Conservation (phyloP, 1,140 invertebrate species). For the Trichonephila inaurata region DNA sequence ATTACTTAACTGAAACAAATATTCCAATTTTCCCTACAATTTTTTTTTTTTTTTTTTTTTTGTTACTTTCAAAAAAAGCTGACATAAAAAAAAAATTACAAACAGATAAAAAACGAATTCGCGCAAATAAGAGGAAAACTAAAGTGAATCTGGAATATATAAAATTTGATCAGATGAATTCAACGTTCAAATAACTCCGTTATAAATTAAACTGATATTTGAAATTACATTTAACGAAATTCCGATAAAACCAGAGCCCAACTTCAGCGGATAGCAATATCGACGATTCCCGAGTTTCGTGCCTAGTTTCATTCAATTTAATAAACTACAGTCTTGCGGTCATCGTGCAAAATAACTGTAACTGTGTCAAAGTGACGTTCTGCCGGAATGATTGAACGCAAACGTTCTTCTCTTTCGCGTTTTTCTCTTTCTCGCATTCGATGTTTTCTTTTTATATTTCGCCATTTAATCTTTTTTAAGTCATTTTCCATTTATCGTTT, state of each 20-base stretch:
- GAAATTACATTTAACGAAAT: constrained; percentile 2
- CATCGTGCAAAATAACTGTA: constrained; percentile 44
- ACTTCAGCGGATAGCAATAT: background rate
- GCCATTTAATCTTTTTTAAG: constrained; percentile 70
- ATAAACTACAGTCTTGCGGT: constrained; percentile 6
- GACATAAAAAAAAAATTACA: too few species aligned
- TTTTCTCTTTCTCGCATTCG: background rate
- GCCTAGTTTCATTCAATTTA: constrained; percentile 48
- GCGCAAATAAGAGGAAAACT: background rate
- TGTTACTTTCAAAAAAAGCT: too few species aligned
- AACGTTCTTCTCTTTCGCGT: background rate
- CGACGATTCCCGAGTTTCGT: constrained; percentile 25
- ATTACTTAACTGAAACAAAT: too few species aligned
- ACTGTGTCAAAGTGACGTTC: constrained; percentile 42
- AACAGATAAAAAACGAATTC: background rate
- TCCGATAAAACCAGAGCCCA: background rate
- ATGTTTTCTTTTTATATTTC: constrained; percentile 52
- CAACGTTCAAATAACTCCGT: constrained; percentile 4
- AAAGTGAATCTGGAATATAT: background rate
- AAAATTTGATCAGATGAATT: background rate
- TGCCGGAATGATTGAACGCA: constrained; percentile 27
- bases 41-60: too few species aligned
- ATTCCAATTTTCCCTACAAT: too few species aligned
- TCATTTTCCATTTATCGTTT: constrained; percentile 72
- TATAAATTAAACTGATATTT: constrained; percentile 25